Evolutionary conservation across 2,888 invertebrate species (phyloP), one percentile per base, ranked within the genome.

Genomic region (Portevinia maculata): DNA sequence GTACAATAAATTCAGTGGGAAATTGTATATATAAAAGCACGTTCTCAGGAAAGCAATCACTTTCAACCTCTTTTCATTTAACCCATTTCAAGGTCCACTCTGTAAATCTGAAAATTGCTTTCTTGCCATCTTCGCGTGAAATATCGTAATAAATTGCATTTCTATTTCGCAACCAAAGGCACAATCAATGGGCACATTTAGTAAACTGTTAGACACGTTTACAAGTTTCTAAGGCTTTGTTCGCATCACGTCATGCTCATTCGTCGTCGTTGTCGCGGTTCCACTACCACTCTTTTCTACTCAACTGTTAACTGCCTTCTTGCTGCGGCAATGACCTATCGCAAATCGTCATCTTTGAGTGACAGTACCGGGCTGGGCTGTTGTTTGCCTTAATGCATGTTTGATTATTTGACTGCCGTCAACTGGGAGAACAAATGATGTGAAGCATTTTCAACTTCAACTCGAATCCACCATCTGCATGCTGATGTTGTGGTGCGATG

Each of bases 221-320:
- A 67, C 44, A 60, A 48, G 60, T 60, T 79, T 71, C 71, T 53
- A 65, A 71, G 71, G 71, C 53, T 65, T 65, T 64, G 78, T 71
- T 78, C 62, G 59, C 30, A 44, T 65, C 71, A 71, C 71, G 65
- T 60, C 59, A 52, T n/a, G n/a, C n/a, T n/a, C n/a, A n/a, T n/a
- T n/a, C n/a, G n/a, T 46, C 50, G 24, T 15, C 11, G 17, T 50
- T 8, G 39, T 52, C 37, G 30, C 44, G 17, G 53, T 46, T 28
- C 28, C 46, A 60, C 48, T 30, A 6, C 37, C 53, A 57, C 24
- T 64, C 7, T 50, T 64, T 59, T 28, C 28, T 17, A 21, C 15
- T 17, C 0, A 21, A 55, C 28, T 55, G 21, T 15, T 21, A 11
- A n/a, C 41, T 41, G 41, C 41, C 37, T 19, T 7, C 21, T 3